These are phyloP conservation scores for Atherinosoma microstoma DNA, from an alignment of 2,797 vertebrate species.

Conservation along the genomic window DNA sequence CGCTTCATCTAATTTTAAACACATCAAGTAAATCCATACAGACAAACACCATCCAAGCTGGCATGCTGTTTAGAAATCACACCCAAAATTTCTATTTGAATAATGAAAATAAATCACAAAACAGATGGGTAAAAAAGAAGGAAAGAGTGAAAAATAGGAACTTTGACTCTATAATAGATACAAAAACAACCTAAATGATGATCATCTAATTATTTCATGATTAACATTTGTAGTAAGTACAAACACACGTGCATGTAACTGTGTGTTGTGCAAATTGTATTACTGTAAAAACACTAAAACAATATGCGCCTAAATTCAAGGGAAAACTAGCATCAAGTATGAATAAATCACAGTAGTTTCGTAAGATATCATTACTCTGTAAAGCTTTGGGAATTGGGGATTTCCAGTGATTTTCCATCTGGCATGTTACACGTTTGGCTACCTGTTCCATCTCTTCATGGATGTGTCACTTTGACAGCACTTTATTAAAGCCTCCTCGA, in stretches of 20 bases:
- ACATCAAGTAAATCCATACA: background rate
- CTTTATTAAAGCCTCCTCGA: conserved; percentile 36
- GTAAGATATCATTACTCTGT: conserved; percentile 2
- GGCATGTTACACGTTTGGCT: conserved; percentile 40
- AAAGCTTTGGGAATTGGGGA: conserved; percentile 38
- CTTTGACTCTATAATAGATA: background rate
- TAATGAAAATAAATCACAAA: background rate
- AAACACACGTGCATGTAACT: background rate
- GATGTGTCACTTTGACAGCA: conserved; percentile 41
- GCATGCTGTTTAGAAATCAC: background rate
- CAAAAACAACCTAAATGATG: background rate
- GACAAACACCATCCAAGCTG: background rate
- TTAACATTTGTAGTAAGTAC: background rate
- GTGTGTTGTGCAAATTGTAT: background rate
- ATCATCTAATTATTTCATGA: background rate
- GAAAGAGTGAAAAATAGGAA: background rate
- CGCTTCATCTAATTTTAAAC: background rate
- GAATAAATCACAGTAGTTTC: background rate
- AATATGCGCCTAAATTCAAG: background rate
- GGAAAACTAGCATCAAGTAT: background rate
- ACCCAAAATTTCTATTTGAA: too few relatives aligned
- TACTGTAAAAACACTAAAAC: background rate
- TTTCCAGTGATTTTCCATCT: conserved; percentile 34
- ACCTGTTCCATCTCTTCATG: conserved; percentile 51
- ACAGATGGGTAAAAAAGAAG: background rate